Conservation (phyloP, 1,140 invertebrate species). For the Asbolus verrucosus region DNA sequence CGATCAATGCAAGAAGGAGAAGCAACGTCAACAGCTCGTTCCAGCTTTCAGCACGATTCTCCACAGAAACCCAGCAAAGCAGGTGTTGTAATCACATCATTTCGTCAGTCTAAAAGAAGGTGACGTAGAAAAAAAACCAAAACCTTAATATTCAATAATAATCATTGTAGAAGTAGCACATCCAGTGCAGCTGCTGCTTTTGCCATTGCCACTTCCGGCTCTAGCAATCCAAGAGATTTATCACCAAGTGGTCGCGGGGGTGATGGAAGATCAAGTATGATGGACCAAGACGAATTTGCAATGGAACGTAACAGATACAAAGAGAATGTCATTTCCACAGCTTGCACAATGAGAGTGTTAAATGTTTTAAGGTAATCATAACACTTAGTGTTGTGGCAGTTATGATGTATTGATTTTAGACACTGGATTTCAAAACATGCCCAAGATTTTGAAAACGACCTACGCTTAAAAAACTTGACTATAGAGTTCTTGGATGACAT, state of each 20-base stretch:
- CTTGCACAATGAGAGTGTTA: constrained; percentile 92
- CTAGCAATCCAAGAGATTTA: constrained; percentile 80
- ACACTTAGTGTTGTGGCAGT: neutral
- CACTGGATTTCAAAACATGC: constrained; percentile 79
- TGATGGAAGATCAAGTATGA: constrained; percentile 32
- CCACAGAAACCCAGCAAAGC: constrained; percentile 77
- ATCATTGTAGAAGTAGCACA: constrained; percentile 82
- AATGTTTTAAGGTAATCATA: constrained; percentile 79
- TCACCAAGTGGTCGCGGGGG: constrained; percentile 54
- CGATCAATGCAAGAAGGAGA: constrained; percentile 67
- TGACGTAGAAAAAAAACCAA: constrained; percentile 64
- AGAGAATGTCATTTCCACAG: constrained; percentile 90
- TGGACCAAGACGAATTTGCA: constrained; percentile 61
- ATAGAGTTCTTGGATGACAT: constrained; percentile 93
- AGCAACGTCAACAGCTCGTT: constrained; percentile 65
- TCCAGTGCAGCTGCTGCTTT: constrained; percentile 91
- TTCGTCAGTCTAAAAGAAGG: constrained; percentile 89
- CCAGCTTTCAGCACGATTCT: constrained; percentile 72
- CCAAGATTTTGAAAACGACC: constrained; percentile 88
- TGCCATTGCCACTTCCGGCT: constrained; percentile 91
- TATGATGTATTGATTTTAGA: constrained; percentile 54
- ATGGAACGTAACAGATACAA: constrained; percentile 71
- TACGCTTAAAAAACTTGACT: constrained; percentile 79
- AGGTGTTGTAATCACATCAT: constrained; percentile 94
- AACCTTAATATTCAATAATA: constrained; percentile 33